phyloP scores from a whole-genome alignment of 2,113 vertebrate species.

The Tringa solitaria region DNA sequence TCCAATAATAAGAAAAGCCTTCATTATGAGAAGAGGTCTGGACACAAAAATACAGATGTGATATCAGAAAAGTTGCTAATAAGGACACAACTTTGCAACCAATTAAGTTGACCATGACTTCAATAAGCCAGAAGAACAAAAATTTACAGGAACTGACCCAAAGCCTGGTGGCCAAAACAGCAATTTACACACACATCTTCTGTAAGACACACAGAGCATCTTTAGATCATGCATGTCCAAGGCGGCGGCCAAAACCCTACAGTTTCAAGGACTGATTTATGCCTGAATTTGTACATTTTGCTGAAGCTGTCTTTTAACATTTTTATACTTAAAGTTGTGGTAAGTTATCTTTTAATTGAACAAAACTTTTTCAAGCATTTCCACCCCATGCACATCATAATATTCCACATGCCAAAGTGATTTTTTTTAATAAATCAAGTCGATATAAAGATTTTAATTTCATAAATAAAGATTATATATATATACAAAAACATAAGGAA shows the following conservation, averaged over 20 bases:
- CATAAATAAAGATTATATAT: background rate
- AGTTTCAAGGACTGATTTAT: background rate
- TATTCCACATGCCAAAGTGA: background rate
- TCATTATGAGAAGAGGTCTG: background rate
- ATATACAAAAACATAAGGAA: background rate
- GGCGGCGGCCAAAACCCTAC: background rate
- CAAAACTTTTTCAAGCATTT: background rate
- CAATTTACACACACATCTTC: background rate
- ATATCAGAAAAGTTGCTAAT: slow-evolving; percentile 36
- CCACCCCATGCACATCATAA: background rate
- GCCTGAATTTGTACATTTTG: background rate
- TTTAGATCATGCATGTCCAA: background rate
- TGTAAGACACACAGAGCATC: background rate
- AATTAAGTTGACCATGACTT: background rate
- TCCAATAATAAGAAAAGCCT: slow-evolving; percentile 51
- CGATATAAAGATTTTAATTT: background rate
- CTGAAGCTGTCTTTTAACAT: background rate
- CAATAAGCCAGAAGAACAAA: background rate
- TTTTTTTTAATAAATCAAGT: background rate
- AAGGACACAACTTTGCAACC: background rate
- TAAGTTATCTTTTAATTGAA: background rate
- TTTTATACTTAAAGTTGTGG: background rate
- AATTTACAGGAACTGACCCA: background rate
- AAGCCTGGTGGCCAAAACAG: background rate
- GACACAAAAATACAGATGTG: slow-evolving; percentile 24